These are phyloP conservation scores for Troilus luridus DNA, from an alignment of 2,888 invertebrate genomes.

Conservation along the genomic window DNA sequence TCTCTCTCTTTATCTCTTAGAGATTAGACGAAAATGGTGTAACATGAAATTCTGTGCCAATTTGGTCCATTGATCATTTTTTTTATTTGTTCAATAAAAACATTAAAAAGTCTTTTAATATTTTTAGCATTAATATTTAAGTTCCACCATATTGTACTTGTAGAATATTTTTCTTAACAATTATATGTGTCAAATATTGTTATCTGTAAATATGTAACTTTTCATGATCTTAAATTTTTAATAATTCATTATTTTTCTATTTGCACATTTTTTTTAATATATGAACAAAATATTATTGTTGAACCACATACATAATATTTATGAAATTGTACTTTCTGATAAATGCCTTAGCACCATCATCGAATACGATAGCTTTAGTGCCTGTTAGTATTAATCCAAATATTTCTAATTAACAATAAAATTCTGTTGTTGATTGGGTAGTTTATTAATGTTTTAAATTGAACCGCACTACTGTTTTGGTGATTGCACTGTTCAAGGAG, in stretches of 20 bases:
- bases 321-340: not conserved
- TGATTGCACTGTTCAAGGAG: not conserved
- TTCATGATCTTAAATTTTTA: not conserved
- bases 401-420: slow-evolving; percentile 24
- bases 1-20: not conserved
- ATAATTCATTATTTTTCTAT: not conserved
- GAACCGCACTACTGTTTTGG: not conserved
- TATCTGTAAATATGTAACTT: not conserved
- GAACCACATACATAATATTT: not conserved
- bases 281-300: not conserved
- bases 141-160: not conserved
- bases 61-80: not conserved
- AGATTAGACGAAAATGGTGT: not conserved
- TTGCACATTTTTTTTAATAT: not conserved
- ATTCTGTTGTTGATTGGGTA: not conserved
- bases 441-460: slow-evolving; percentile 5
- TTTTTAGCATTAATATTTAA: not conserved
- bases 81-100: not conserved
- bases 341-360: slow-evolving; percentile 41
- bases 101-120: not conserved
- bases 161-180: not conserved
- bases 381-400: not conserved
- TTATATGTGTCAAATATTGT: not conserved
- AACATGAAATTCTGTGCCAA: not conserved
- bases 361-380: slow-evolving; percentile 29